phyloP scores from a whole-genome alignment of 2,113 vertebrate species.

The Cairina moschata region DNA sequence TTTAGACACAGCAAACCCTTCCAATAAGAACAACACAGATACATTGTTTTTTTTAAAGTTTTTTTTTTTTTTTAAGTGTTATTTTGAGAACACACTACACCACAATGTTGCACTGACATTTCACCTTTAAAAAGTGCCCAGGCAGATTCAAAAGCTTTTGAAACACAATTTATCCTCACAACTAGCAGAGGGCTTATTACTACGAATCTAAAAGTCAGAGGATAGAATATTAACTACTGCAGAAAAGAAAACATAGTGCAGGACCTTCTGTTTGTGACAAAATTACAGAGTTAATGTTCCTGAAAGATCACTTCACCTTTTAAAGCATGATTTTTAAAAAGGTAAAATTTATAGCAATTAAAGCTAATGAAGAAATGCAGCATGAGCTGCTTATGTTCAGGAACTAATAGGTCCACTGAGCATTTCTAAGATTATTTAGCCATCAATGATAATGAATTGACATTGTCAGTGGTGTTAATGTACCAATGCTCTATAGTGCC shows the following conservation, averaged over 20 bases:
- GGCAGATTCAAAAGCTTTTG: constrained; percentile 56
- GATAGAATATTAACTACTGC: constrained; percentile 64
- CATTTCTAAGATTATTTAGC: constrained; percentile 82
- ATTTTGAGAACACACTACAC: neutral
- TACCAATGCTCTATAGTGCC: constrained; percentile 63
- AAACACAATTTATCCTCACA: constrained; percentile 62
- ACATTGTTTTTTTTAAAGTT: neutral
- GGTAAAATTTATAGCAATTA: constrained; percentile 86
- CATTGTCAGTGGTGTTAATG: constrained; percentile 79
- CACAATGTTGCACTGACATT: constrained; percentile 27
- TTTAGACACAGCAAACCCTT: neutral
- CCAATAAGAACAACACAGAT: neutral
- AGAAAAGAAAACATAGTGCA: constrained; percentile 78
- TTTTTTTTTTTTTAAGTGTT: neutral
- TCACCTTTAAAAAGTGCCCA: constrained; percentile 51
- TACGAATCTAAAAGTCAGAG: constrained; percentile 68
- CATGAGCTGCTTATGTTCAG: constrained; percentile 83
- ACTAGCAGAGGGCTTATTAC: constrained; percentile 61
- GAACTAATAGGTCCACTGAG: constrained; percentile 86
- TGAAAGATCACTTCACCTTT: constrained; percentile 86
- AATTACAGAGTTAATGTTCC: constrained; percentile 84
- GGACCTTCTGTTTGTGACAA: constrained; percentile 84
- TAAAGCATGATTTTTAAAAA: constrained; percentile 83
- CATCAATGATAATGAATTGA: constrained; percentile 85
- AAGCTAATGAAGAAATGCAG: constrained; percentile 87